Evolutionary conservation across 2,888 invertebrate genomes (phyloP), one percentile per base, ranked within the genome.

Genomic region (Stegana nigrithorax): DNA sequence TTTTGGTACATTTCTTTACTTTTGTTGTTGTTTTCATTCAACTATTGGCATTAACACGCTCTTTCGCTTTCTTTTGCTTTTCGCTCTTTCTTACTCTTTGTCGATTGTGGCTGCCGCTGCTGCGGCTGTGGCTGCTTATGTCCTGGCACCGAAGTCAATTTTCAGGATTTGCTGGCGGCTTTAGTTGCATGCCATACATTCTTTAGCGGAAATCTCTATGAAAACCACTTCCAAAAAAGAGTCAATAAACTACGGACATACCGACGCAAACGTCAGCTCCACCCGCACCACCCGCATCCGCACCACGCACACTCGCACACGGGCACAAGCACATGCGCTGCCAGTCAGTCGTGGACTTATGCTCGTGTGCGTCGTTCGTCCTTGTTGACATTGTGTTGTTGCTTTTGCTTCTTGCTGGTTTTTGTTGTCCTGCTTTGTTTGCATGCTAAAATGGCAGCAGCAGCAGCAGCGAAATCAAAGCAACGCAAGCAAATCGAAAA

Each of bases 211-310:
- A 80, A 81, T 81, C 81, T 76, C 78, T 75, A 65, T 66, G 73
- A 73, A 81, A 81, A 78, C 77, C 78, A 81, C 81, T 81, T 78
- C 75, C 79, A 69, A 68, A 71, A 73, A 73, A 75, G 70, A 81
- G 81, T 81, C 78, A 81, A 81, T 81, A 81, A 81, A 81, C 80
- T 78, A 80, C 68, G 72, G 42, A 32, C 12, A 19, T 14, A 17
- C n/a, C n/a, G n/a, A n/a, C n/a, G n/a, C n/a, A n/a, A n/a, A n/a
- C n/a, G n/a, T n/a, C n/a, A n/a, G n/a, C n/a, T n/a, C n/a, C n/a
- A n/a, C n/a, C n/a, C n/a, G n/a, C n/a, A n/a, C n/a, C n/a, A n/a
- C n/a, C n/a, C n/a, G n/a, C n/a, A n/a, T n/a, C n/a, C n/a, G n/a
- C n/a, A n/a, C n/a, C 36, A 53, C 19, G 8, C 44, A 10, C 57